These are phyloP conservation scores for Pangasius mekongensis DNA, from an alignment of 2,797 vertebrate species.

Conservation along the genomic window DNA sequence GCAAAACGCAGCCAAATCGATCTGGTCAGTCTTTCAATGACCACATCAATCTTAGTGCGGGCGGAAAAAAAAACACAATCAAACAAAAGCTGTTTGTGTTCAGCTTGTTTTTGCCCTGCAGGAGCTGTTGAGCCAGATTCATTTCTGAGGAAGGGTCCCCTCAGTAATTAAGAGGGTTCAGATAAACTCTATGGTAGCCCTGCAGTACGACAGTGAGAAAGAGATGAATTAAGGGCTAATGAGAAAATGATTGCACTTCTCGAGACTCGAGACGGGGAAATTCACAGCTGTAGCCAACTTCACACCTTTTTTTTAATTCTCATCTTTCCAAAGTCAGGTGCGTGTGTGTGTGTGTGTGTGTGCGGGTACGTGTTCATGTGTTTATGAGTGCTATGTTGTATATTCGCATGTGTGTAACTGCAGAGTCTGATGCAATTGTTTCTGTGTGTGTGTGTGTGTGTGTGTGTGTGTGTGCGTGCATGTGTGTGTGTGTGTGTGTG, in stretches of 20 bases:
- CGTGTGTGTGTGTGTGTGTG: constrained; percentile 25
- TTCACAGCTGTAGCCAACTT: constrained; percentile 47
- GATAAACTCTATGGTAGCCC: constrained; percentile 80
- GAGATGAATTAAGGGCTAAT: constrained; percentile 82
- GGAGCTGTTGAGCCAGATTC: constrained; percentile 65
- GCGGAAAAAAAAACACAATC: constrained; percentile 74
- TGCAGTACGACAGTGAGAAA: constrained; percentile 76
- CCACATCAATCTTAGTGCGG: constrained; percentile 73
- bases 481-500: constrained; percentile 26
- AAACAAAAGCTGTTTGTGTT: constrained; percentile 71
- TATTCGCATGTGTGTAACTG: constrained; percentile 10
- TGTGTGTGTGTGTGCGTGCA: constrained; percentile 26
- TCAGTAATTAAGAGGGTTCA: constrained; percentile 86
- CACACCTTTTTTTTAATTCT: constrained; percentile 19
- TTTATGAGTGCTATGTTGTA: background rate
- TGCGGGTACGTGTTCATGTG: constrained; percentile 11
- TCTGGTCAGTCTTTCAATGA: constrained; percentile 71
- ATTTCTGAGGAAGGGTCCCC: constrained; percentile 68
- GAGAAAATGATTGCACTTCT: constrained; percentile 83
- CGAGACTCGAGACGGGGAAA: constrained; percentile 58
- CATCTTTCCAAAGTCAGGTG: constrained; percentile 34
- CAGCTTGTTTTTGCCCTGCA: constrained; percentile 73
- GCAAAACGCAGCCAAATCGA: constrained; percentile 67
- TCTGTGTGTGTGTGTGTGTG: constrained; percentile 17
- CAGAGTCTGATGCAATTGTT: constrained; percentile 23